phyloP scores from a whole-genome alignment of 53 echinoderm and acorn worm genomes.

The Pentamera pediparva region DNA sequence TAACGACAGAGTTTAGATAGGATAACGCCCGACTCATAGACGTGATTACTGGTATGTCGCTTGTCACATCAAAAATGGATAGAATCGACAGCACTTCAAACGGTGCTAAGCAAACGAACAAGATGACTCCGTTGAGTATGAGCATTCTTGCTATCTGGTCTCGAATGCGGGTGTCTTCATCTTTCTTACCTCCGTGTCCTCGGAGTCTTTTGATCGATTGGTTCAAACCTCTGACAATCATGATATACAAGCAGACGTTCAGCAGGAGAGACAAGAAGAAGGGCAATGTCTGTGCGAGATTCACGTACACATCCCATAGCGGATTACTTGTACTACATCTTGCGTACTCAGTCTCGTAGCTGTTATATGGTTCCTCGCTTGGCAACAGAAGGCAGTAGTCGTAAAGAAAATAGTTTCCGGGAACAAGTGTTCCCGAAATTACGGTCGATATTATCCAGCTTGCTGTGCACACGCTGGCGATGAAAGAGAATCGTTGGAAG shows the following conservation, averaged over 20 bases:
- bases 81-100: constrained; percentile 63
- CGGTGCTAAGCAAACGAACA: constrained; percentile 62
- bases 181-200: constrained; percentile 41
- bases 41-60: not conserved
- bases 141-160: constrained; percentile 81
- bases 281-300: constrained; percentile 57
- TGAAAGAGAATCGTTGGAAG: constrained; percentile 22
- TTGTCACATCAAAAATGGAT: constrained; percentile 10
- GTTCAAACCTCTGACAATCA: constrained; percentile 47
- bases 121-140: constrained; percentile 69
- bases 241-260: constrained; percentile 42
- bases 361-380: not conserved
- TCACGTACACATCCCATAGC: constrained; percentile 24
- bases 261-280: constrained; percentile 54
- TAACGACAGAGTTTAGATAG: constrained; percentile 50
- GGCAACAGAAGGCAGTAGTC: constrained; percentile 18
- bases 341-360: constrained; percentile 25
- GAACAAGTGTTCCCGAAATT: constrained; percentile 34
- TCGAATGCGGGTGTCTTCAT: constrained; percentile 50
- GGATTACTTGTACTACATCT: constrained; percentile 15
- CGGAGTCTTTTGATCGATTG: constrained; percentile 48
- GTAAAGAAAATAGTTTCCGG: not conserved
- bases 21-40: constrained; percentile 36
- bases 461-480: not conserved
- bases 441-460: constrained; percentile 32